Evolutionary conservation across 2,888 invertebrate genomes (phyloP), one percentile per base, ranked within the genome.

Genomic region (Nesidiocoris tenuis): DNA sequence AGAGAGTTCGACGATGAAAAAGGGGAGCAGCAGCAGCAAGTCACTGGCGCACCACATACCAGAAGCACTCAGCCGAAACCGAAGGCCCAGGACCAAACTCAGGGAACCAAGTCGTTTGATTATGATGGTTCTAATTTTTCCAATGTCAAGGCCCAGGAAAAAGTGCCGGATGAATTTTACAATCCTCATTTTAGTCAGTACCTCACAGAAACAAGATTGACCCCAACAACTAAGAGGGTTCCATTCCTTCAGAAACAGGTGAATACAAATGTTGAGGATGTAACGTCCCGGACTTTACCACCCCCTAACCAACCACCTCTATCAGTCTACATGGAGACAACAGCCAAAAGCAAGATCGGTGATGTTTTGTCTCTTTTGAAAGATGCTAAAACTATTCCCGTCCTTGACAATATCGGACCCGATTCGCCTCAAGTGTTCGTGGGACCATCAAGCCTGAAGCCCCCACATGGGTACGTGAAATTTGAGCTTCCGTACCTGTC

Each of bases 401-500:
- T 94, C 0, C 85, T 94, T 74, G 94, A 94, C 81, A 87, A 88
- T 0, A 88, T 92, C 0, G 87, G 88, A 24, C 88, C 90, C 0
- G 85, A 88, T 57, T 86, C 87, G 77, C 88, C 91, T 0, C 87
- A 89, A 82, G 90, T 94, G 17, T 94, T 94, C 81, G 91, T 94
- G 0, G 94, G 94, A 0, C 94, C 94, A 0, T 89, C 91, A 0
- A 90, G 89, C 74, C 85, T 94, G 79, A 87, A 88, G 71, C 87
- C 90, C 1, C 91, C 93, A 1, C 86, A 87, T 19, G 90, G 90
- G 61, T 94, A 90, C 80, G 88, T 89, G 0, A 94, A 92, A 84
- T 94, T 93, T 81, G 93, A 93, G 77, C 84, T 94, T 21, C 94
- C 94, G 0, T 94, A 94, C 81, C 84, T 94, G 19, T 93, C 93